Conservation (phyloP, 2,113 vertebrate genomes). For the Rhabdomys dilectus region DNA sequence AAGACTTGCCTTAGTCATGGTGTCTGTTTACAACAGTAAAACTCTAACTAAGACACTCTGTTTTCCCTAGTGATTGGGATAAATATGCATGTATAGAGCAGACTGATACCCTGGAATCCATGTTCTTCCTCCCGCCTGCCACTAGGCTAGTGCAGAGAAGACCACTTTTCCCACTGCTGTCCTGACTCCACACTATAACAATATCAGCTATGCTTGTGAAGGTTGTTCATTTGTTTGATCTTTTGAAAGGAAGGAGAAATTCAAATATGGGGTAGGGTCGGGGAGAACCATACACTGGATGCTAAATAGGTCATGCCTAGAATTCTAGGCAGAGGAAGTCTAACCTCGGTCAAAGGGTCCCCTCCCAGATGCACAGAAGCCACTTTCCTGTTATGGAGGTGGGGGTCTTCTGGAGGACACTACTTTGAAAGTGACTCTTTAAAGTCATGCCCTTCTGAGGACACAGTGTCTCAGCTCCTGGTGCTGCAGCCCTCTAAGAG, state of each 20-base stretch:
- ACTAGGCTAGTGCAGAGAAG: not conserved
- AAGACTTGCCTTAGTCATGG: too few relatives aligned
- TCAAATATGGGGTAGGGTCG: not conserved
- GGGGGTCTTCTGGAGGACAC: not conserved
- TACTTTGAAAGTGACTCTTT: not conserved
- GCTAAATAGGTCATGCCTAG: not conserved
- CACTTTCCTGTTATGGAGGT: too few relatives aligned
- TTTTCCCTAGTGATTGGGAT: not conserved
- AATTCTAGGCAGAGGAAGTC: not conserved
- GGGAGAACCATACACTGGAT: not conserved
- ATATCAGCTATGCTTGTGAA: not conserved
- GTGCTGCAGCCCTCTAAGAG: not conserved
- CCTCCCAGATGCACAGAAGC: too few relatives aligned
- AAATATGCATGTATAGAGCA: not conserved
- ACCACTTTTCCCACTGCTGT: not conserved
- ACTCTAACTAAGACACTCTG: too few relatives aligned
- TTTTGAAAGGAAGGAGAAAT: not conserved
- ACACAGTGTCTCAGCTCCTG: not conserved
- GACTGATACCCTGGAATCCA: not conserved
- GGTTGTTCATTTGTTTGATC: not conserved
- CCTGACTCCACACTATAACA: not conserved
- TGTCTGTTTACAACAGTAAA: too few relatives aligned
- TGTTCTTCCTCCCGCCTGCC: accelerated
- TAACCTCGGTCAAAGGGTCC: not conserved
- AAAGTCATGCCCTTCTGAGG: too few relatives aligned